Percentiles rank a stretch among this genome's conserved stretches.
phyloP scores from a whole-genome alignment of 1,140 invertebrate species.

The Drosophila jambulina region DNA sequence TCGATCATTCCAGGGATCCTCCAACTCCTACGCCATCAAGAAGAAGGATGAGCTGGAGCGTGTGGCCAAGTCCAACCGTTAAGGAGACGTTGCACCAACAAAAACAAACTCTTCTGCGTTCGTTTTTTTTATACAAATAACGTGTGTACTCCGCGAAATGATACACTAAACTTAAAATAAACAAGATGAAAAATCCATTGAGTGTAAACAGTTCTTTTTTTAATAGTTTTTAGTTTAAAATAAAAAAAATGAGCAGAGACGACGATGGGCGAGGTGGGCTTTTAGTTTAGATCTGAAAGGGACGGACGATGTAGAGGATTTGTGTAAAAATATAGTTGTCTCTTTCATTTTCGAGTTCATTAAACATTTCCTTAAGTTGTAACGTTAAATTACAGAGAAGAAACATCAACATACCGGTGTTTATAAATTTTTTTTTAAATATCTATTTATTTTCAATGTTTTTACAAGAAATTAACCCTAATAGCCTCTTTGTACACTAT shows the following conservation, averaged over 20 bases:
- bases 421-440: too few relatives aligned
- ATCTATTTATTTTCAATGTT: too few relatives aligned
- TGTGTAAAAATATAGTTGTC: background rate
- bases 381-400: accelerated
- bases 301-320: background rate
- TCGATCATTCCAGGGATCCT: slow-evolving; percentile 92
- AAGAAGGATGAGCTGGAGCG: slow-evolving; percentile 99
- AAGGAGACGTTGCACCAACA: slow-evolving; percentile 86
- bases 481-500: too few relatives aligned
- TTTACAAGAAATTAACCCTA: too few relatives aligned
- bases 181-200: slow-evolving; percentile 52
- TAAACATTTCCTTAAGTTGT: background rate
- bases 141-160: slow-evolving; percentile 54
- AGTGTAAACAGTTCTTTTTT: slow-evolving; percentile 45
- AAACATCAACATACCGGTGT: too few relatives aligned
- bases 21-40: slow-evolving; percentile 99
- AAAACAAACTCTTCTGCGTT: slow-evolving; percentile 52
- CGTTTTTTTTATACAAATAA: slow-evolving; percentile 72
- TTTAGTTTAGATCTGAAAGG: background rate
- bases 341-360: background rate
- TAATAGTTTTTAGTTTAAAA: slow-evolving; percentile 35
- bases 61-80: slow-evolving; percentile 99
- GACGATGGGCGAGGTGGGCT: too few relatives aligned
- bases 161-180: slow-evolving; percentile 57
- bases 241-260: slow-evolving; percentile 7